These are phyloP conservation scores for Entomobrya proxima DNA, from an alignment of 2,888 invertebrate species.

Conservation along the genomic window DNA sequence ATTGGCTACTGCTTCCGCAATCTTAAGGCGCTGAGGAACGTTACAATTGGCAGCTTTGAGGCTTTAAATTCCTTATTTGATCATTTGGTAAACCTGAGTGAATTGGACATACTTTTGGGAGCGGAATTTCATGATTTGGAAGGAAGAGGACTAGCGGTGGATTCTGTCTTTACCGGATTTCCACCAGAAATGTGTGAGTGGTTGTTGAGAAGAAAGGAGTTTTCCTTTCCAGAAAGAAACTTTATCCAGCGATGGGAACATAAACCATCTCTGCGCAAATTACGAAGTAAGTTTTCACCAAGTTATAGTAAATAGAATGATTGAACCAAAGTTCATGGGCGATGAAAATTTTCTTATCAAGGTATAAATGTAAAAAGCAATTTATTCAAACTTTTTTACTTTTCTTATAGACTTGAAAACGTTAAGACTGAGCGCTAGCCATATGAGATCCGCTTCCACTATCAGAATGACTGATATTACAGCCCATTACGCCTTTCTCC, in stretches of 20 bases:
- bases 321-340: no score
- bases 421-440: conserved; percentile 47
- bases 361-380: background rate
- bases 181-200: conserved; percentile 49
- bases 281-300: conserved; percentile 45
- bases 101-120: conserved; percentile 52
- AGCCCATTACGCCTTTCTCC: conserved; percentile 42
- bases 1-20: conserved; percentile 59
- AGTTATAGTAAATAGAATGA: no score
- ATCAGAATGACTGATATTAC: conserved; percentile 56
- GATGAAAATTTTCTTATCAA: background rate
- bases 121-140: conserved; percentile 48
- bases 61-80: conserved; percentile 41
- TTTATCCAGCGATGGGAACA: conserved; percentile 31
- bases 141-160: conserved; percentile 28
- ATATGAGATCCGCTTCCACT: conserved; percentile 43
- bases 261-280: conserved; percentile 30
- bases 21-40: conserved; percentile 35
- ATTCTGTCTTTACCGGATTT: conserved; percentile 52
- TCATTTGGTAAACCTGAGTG: conserved; percentile 15
- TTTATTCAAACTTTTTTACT: background rate
- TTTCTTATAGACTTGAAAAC: conserved; percentile 43
- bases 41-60: conserved; percentile 25
- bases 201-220: conserved; percentile 47
- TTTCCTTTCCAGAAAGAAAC: background rate